phyloP scores from a whole-genome alignment of 2,888 invertebrate species.

The Caenorhabditis angaria region DNA sequence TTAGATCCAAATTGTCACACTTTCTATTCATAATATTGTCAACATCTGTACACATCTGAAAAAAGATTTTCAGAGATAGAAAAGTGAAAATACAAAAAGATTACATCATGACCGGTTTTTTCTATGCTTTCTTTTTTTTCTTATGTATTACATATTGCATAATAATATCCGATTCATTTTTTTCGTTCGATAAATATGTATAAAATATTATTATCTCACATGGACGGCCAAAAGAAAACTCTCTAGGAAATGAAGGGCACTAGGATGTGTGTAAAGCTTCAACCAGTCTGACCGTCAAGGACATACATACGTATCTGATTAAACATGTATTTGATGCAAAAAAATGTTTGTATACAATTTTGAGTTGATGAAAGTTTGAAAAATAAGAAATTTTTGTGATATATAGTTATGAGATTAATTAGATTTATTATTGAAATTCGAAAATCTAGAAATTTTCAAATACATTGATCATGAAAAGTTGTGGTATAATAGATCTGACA shows the following conservation, averaged over 20 bases:
- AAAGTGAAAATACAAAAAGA: background rate
- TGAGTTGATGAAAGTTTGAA: too few species aligned
- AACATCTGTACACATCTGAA: background rate
- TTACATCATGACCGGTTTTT: background rate
- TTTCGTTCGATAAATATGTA: background rate
- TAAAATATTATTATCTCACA: background rate
- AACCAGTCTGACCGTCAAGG: slow-evolving; percentile 4
- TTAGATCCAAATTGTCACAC: too few species aligned
- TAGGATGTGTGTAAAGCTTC: background rate
- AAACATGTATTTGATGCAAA: background rate
- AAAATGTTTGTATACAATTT: too few species aligned
- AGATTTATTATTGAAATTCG: too few species aligned
- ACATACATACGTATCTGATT: background rate
- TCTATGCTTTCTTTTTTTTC: background rate
- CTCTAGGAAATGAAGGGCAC: background rate
- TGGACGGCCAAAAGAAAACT: background rate
- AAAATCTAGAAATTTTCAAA: too few species aligned
- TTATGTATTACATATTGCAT: background rate
- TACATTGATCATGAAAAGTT: too few species aligned
- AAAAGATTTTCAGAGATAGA: background rate
- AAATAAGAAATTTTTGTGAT: too few species aligned
- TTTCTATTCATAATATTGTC: too few species aligned
- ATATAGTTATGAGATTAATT: too few species aligned
- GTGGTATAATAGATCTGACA: too few species aligned
- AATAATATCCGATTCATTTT: slow-evolving; percentile 4